Base-by-base conservation (phyloP, 2,888 invertebrate species). In the Scaptomyza caliginosa region DNA sequence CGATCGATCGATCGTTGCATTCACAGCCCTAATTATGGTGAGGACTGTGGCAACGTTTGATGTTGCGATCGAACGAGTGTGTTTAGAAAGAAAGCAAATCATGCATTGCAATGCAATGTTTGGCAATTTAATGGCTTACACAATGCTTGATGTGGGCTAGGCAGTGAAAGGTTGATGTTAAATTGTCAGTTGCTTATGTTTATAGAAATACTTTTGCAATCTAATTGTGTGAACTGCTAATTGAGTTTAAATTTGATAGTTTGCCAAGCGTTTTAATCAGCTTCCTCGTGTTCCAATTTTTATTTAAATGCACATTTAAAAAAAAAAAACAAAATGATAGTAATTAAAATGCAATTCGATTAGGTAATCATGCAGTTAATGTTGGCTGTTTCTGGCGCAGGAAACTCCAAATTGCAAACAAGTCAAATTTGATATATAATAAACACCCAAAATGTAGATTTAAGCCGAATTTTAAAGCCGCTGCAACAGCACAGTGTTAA, bases 341-440 rank as follows among this genome's bases (percentile, higher is more conserved):
- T 42, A 60, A 77, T 68, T 68, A 68, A 73, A 77, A 77, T 65
- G 60, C 69, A 65, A 17, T 45, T 32, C 58, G 60, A 65, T 74
- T 74, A 78, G 78, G 69, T 77, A 74, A 74, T 74, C 66, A 55
- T 13, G 46, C 42, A 45, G 77, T 76, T 60, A 76, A 60, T 56
- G 46, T 46, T 46, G 57, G 46, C 38, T 13, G 32, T 49, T 55
- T 57, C 42, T 63, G 34, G 62, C 74, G 57, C 74, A 62, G 77
- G 63, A 77, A 73, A 40, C 45, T 56, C 34, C 26, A 46, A 36
- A 39, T 64, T 65, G 58, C 52, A 21, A 52, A 39, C 10, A 7
- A 8, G 38, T n/a, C 19, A 43, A 38, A 26, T 32, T 24, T 24
- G 24, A 26, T 0, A 26, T 3, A 0, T 26, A 10, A 26, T 10